phyloP scores from a whole-genome alignment of 53 echinoderm and acorn worm species.

The Mesocentrotus franciscanus region DNA sequence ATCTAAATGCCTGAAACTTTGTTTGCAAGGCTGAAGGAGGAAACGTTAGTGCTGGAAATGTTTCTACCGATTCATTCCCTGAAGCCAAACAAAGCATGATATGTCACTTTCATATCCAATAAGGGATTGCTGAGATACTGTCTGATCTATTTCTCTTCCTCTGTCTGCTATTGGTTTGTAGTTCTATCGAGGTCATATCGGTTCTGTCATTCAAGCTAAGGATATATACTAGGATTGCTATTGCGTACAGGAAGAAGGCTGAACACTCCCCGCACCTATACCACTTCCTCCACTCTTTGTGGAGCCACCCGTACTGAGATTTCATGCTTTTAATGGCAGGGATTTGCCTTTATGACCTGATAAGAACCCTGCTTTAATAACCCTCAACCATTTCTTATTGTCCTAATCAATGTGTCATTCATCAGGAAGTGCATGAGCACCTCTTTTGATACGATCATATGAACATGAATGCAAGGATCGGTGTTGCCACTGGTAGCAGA shows the following conservation, averaged over 20 bases:
- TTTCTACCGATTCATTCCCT: background rate
- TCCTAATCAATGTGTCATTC: background rate
- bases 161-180: background rate
- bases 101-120: background rate
- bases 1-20: background rate
- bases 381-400: background rate
- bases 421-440: slow-evolving; percentile 18
- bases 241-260: slow-evolving; percentile 19
- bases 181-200: background rate
- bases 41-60: background rate
- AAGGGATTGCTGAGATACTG: background rate
- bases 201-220: background rate
- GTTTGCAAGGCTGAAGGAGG: background rate
- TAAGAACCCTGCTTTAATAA: background rate
- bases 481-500: slow-evolving; percentile 24
- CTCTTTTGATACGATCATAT: background rate
- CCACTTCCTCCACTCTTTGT: background rate
- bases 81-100: background rate
- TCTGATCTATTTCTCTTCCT: background rate
- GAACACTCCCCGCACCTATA: background rate
- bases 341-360: background rate
- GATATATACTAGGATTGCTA: background rate
- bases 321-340: background rate
- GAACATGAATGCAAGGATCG: slow-evolving; percentile 1
- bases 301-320: background rate